Conservation (phyloP, 2,888 invertebrate species). For the Athalia cordata region DNA sequence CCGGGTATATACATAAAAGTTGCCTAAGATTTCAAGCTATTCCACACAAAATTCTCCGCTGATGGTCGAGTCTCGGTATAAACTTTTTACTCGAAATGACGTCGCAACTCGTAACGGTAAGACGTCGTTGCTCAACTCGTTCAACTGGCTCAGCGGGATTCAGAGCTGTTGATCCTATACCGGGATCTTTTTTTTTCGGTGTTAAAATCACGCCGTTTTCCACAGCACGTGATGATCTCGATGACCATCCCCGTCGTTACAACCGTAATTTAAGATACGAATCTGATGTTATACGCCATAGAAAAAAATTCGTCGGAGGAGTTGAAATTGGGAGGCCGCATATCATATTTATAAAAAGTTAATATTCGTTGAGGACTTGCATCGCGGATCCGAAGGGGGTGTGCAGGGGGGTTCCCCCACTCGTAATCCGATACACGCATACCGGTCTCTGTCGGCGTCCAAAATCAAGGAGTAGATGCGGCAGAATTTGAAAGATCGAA, state of each 20-base stretch:
- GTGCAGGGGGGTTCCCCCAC: background rate
- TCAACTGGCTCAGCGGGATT: slow-evolving; percentile 24
- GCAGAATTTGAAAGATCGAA: slow-evolving; percentile 3
- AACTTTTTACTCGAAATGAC: slow-evolving; percentile 23
- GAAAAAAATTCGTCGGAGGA: slow-evolving; percentile 8
- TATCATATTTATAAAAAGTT: too few relatives aligned
- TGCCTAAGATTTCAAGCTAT: slow-evolving; percentile 40
- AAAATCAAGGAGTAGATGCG: slow-evolving; percentile 9
- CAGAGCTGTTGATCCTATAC: background rate
- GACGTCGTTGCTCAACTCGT: slow-evolving; percentile 39
- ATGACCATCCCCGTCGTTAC: slow-evolving; percentile 18
- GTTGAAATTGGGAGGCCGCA: background rate
- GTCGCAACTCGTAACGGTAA: slow-evolving; percentile 29
- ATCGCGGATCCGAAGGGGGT: background rate
- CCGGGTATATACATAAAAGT: background rate
- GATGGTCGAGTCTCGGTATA: background rate
- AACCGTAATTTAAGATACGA: slow-evolving; percentile 23
- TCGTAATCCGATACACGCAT: slow-evolving; percentile 1
- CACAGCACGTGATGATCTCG: background rate
- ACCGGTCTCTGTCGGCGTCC: slow-evolving; percentile 32
- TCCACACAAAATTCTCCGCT: slow-evolving; percentile 19
- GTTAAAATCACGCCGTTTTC: slow-evolving; percentile 21
- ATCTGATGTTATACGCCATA: background rate
- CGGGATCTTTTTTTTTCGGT: slow-evolving; percentile 3
- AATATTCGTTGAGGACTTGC: too few relatives aligned